phyloP scores from a whole-genome alignment of 1,140 invertebrate genomes.

The Drosophila ogumai region DNA sequence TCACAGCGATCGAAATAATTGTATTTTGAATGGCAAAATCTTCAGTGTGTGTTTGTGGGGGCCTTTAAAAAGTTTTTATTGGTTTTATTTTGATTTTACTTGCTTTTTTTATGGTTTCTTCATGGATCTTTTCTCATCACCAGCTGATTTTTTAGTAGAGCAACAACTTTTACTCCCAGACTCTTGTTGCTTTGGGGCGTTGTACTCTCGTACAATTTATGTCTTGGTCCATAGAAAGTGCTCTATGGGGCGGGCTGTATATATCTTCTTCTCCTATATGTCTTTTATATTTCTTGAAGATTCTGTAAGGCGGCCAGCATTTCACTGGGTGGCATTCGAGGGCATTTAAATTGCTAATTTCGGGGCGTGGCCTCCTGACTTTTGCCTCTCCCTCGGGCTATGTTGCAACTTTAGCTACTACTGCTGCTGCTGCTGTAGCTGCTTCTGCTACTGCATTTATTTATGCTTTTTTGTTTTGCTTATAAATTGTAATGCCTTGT shows the following conservation, averaged over 20 bases:
- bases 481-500: conserved; percentile 61
- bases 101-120: conserved; percentile 12
- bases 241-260: conserved; percentile 24
- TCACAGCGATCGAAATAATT: conserved; percentile 59
- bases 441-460: conserved; percentile 47
- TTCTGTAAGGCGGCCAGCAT: conserved; percentile 20
- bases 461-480: conserved; percentile 57
- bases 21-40: conserved; percentile 57
- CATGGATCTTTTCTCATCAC: conserved; percentile 1
- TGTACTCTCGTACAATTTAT: conserved; percentile 21
- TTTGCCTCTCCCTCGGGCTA: conserved; percentile 13
- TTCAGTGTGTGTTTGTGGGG: conserved; percentile 8
- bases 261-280: conserved; percentile 7
- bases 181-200: conserved; percentile 21
- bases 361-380: conserved; percentile 42
- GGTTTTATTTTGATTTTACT: conserved; percentile 6
- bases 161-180: conserved; percentile 56
- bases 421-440: not conserved
- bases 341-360: conserved; percentile 62
- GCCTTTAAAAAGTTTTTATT: conserved; percentile 11
- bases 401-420: conserved; percentile 20
- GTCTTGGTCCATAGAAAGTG: conserved; percentile 47
- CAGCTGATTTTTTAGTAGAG: conserved; percentile 42
- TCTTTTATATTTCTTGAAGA: conserved; percentile 10
- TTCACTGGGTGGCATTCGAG: conserved; percentile 24